Conservation (phyloP, 2,113 vertebrate species). For the Amazona guildingii region DNA sequence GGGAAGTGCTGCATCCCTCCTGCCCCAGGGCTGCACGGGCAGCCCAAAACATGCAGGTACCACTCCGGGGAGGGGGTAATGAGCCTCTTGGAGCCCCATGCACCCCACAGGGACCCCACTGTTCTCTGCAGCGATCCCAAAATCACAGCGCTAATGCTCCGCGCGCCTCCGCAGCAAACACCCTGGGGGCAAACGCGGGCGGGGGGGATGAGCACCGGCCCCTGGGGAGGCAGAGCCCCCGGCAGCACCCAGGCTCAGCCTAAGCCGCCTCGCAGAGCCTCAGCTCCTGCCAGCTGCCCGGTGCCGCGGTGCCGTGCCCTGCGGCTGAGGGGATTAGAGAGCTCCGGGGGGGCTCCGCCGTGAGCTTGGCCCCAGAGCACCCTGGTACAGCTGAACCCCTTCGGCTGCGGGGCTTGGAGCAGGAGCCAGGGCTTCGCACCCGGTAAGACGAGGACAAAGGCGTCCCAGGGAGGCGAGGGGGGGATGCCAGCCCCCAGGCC, state of each 20-base stretch:
- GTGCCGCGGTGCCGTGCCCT: not conserved
- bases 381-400: not conserved
- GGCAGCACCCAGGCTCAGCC: not conserved
- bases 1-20: not conserved
- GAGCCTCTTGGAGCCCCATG: not conserved
- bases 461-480: fast-evolving
- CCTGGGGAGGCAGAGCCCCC: not conserved
- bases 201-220: not conserved
- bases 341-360: not conserved
- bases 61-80: fast-evolving
- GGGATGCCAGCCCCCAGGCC: not conserved
- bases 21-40: not conserved
- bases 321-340: not conserved
- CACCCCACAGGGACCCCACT: not conserved
- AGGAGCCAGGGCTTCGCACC: not conserved
- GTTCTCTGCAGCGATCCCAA: not conserved
- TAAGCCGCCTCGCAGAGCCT: not conserved
- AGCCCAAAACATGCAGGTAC: fast-evolving
- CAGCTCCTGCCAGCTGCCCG: not conserved
- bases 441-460: fast-evolving
- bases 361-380: not conserved
- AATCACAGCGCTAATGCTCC: not conserved
- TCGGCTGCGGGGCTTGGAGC: fast-evolving
- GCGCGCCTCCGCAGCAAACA: not conserved
- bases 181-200: not conserved